Evolutionary conservation across 2,113 vertebrate genomes (phyloP).

Genomic region (Rostratula benghalensis): DNA sequence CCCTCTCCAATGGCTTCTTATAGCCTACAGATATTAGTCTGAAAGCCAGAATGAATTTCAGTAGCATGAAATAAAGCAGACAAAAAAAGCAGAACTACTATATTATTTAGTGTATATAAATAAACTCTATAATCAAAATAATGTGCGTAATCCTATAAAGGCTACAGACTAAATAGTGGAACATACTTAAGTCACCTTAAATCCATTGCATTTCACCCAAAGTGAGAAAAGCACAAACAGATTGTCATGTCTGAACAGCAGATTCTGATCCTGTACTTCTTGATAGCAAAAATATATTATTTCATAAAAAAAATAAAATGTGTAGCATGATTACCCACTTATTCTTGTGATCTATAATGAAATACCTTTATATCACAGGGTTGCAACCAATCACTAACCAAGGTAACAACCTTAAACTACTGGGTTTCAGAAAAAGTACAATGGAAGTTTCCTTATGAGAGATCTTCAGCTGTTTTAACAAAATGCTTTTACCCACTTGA

Average conservation of each 20-base stretch:
- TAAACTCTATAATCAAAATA: not conserved
- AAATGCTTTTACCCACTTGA: not conserved
- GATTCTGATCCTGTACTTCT: not conserved
- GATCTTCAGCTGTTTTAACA: not conserved
- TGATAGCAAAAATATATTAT: not conserved
- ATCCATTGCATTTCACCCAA: not conserved
- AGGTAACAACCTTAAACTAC: not conserved
- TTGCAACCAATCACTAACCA: not conserved
- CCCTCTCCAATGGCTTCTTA: slow-evolving; percentile 67
- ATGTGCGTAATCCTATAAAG: not conserved
- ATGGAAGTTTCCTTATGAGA: not conserved
- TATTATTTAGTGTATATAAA: not conserved
- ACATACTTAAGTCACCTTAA: not conserved
- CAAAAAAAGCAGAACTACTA: not conserved
- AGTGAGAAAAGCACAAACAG: not conserved
- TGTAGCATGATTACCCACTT: not conserved
- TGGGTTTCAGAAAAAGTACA: not conserved
- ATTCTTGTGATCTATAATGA: not conserved
- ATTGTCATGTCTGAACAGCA: not conserved
- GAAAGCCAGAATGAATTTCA: not conserved
- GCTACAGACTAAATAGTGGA: not conserved
- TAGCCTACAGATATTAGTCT: slow-evolving; percentile 62
- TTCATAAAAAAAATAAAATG: not conserved
- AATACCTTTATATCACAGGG: not conserved
- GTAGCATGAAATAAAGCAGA: not conserved